Base-by-base conservation (phyloP, 92 coral and sea anemone genomes). In the Chrysogorgia sp. region DNA sequence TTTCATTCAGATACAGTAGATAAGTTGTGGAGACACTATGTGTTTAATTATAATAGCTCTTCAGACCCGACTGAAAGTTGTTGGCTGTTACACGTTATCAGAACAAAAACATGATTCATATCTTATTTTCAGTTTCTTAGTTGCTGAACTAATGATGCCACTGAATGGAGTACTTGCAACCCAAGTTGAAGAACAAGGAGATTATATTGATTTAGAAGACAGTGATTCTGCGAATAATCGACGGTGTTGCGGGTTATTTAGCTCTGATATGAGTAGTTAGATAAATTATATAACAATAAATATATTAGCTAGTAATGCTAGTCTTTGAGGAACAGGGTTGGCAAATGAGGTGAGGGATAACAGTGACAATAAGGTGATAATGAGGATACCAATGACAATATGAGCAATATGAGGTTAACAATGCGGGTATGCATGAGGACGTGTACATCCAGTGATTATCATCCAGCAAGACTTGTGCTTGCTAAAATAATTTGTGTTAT, bases 101-200 rank as follows among this genome's bases (percentile, higher is more conserved):
- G 5, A 37, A 37, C 12, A 5, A 37, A 4, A 37, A 12, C 43
- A 37, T 37, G 43, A 37, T 37, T 37, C 43, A 4, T 23, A 17
- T 45, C 66, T 75, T 35, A 2, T 74, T 79, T 82, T 49, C 58
- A 93, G 98, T 14, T 91, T 83, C 79, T 68, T 93, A 48, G 85
- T 93, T 48, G 78, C 85, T 69, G 98, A 93, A 71, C 86, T 93
- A 4, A 80, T 93, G 91, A 80, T 82, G 32, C 87, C 84, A 28
- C 75, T 71, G 14, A 72, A 64, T 57, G 60, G 79, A 49, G 89
- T 88, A 41, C 61, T 80, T 32, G 82, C 66, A 15, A 63, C 66
- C 25, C 34, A 33, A 19, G 20, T 45, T 35, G 66, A 74, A 10
- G 77, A 49, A 24, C 32, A 45, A 59, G 53, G 53, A 7, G 15